Evolutionary conservation across 2,797 vertebrate genomes (phyloP), one percentile per base, ranked within the genome.

Genomic region (Artibeus jamaicensis): DNA sequence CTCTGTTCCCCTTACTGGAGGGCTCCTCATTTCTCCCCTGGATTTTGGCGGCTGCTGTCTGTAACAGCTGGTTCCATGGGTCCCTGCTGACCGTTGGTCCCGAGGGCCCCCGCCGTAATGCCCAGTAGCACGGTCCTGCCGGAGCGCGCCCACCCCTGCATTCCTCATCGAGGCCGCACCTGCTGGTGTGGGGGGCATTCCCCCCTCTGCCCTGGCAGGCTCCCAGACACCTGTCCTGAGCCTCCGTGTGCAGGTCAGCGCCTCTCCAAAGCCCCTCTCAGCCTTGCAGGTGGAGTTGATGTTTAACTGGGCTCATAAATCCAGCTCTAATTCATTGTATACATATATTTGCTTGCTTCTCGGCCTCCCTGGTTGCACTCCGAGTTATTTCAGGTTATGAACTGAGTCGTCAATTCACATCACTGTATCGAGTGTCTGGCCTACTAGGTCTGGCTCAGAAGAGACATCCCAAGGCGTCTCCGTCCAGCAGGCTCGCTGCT

Each of bases 181-280:
- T 85, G 44, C 55, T 42, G 24, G 6, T n/a, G 65, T 6, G 46
- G 19, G 42, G 22, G 29, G 46, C 65, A 22, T 65, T 48, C 34
- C 42, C 55, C 19, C 6, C n/a, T 44, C 14, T 53, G 22, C 42
- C 57, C 7, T 79, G 48, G 34, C 53, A 29, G 0, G 46, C 59
- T 91, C 44, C 83, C 39, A 53, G 59, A 65, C 37, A 57, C 34
- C 42, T 74, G 11, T 65, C 67, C 62, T 21, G 76, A 68, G 84
- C 34, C 19, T 70, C 15, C 9, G 14, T 32, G 24, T 22, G 34
- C 11, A n/a, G 34, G 32, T 42, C 62, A 26, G 1, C 50, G 68
- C 19, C 46, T 87, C 39, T 71, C 81, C 53, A 87, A 88, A 74
- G 46, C 22, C 84, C 53, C 92, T 86, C 37, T 71, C 32, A 67